These are phyloP conservation scores for Cathartes aura DNA, from an alignment of 2,113 vertebrate species.

Conservation along the genomic window DNA sequence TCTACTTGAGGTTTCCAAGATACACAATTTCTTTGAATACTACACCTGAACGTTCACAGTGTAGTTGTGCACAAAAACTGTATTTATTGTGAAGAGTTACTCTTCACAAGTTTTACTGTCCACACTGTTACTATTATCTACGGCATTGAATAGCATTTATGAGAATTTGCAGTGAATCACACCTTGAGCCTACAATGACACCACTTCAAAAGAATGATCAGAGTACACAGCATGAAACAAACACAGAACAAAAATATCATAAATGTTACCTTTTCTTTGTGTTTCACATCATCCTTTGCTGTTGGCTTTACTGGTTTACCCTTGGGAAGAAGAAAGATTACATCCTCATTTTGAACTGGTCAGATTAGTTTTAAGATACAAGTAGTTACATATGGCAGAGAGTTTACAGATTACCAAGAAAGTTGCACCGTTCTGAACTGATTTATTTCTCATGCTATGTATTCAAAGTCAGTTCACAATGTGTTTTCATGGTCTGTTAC, in stretches of 20 bases:
- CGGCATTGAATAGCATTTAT: background rate
- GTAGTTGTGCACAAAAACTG: background rate
- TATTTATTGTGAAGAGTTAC: background rate
- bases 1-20: background rate
- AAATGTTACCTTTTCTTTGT: constrained; percentile 66
- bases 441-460: background rate
- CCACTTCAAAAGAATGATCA: background rate
- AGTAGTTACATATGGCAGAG: background rate
- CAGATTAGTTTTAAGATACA: background rate
- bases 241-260: background rate
- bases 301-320: constrained; percentile 52
- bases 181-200: background rate
- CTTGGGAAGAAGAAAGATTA: constrained; percentile 49
- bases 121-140: background rate
- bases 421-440: accelerated
- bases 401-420: background rate
- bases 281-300: background rate
- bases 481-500: background rate
- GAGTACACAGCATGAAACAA: background rate
- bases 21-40: background rate
- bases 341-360: background rate
- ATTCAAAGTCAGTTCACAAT: background rate
- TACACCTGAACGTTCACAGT: background rate
- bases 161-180: background rate
- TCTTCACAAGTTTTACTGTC: background rate